A percentile compares a stretch with the other conserved stretches of the same genome.
Evolutionary conservation across 2,888 invertebrate genomes (phyloP).

Genomic region (Malthinus flaveolus): DNA sequence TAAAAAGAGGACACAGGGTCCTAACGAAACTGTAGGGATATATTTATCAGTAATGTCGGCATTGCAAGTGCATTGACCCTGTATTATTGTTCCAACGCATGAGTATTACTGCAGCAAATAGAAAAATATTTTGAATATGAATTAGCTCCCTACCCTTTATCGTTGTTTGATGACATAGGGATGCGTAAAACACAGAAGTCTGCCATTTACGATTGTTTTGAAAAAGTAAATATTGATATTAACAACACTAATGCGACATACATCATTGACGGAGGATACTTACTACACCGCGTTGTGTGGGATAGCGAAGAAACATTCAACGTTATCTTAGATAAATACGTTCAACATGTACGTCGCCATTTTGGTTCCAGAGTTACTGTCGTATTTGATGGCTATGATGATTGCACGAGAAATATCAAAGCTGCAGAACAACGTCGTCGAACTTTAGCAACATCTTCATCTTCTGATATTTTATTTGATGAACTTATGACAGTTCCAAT

Average conservation of each 20-base stretch:
- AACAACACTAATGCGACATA: background rate
- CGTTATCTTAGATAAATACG: background rate
- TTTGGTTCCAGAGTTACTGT: background rate
- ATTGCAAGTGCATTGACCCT: no score
- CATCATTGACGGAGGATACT: no score
- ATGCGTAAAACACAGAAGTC: slow-evolving; percentile 11
- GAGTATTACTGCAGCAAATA: background rate
- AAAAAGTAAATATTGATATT: background rate
- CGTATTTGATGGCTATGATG: background rate
- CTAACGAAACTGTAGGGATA: no score
- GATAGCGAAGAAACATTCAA: background rate
- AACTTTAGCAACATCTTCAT: no score
- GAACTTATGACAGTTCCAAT: background rate
- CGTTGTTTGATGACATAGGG: background rate
- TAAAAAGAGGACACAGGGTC: no score
- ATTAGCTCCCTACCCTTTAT: background rate
- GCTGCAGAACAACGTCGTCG: background rate
- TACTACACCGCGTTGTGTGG: no score
- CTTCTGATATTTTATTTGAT: background rate
- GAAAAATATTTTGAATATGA: background rate
- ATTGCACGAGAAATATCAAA: background rate
- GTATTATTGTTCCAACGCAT: background rate
- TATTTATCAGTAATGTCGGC: no score
- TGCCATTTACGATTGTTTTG: background rate
- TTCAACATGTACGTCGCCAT: background rate